Evolutionary conservation across 2,797 vertebrate species (phyloP), one percentile per base, ranked within the genome.

Genomic region (Numenius phaeopus): DNA sequence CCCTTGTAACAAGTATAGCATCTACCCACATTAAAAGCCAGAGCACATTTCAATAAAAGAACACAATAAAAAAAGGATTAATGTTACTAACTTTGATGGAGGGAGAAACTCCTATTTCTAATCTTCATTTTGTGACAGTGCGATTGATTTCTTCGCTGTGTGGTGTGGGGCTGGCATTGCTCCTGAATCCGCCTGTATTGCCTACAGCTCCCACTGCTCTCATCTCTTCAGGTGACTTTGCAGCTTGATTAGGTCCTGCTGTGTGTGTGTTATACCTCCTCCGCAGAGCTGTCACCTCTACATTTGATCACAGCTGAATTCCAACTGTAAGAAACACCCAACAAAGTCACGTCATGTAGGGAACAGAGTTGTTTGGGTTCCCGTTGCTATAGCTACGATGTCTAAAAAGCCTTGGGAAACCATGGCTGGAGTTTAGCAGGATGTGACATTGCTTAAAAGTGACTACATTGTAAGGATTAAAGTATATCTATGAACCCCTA

Each of bases 241-340:
- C 96, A 95, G 87, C 92, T 83, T 70, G 82, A 72, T 83, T 34
- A 18, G 58, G 87, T 89, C 94, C 92, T 92, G 94, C 89, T 92
- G 96, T 39, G 92, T 78, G 61, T 89, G 90, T 94, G 84, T 91
- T 16, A 92, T 44, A 83, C 37, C 93, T 91, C 73, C 84, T 57
- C 71, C 47, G 81, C 65, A 92, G 90, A 93, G 90, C 94, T 93
- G 90, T 71, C 91, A 87, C 93, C 94, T 91, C 42, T 62, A 65
- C 85, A 26, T 94, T 92, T 94, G 96, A 96, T 97, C 93, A 81
- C 94, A 78, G 94, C 9, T 55, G 87, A 97, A 59, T 80, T 88
- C 89, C 84, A 83, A 7, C 94, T 89, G 84, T 77, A 72, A 85
- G 80, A 72, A 93, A 94, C 95, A 95, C 93, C 90, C 93, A 91